These are phyloP conservation scores for Gonatopus flavifemur DNA, from an alignment of 1,140 invertebrate genomes.

Conservation along the genomic window DNA sequence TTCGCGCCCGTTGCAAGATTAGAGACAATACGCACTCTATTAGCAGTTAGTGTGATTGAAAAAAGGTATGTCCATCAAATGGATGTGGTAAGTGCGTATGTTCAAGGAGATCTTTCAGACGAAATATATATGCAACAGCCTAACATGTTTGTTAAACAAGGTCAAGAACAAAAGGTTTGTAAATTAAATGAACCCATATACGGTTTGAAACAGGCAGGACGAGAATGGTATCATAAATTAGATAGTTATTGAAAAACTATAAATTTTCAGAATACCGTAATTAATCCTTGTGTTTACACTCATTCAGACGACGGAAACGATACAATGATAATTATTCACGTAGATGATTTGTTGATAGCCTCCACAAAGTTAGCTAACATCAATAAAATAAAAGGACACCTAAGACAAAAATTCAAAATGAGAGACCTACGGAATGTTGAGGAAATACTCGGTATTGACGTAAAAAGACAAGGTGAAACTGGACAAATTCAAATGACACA, in stretches of 20 bases:
- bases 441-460: too few relatives aligned
- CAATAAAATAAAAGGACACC: too few relatives aligned
- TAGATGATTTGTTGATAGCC: too few relatives aligned
- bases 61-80: neutral
- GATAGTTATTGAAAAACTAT: neutral
- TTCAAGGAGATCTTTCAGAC: neutral
- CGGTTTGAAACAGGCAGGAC: neutral
- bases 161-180: neutral
- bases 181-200: neutral
- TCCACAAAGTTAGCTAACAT: too few relatives aligned
- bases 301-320: too few relatives aligned
- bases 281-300: conserved; percentile 2
- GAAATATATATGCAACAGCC: conserved; percentile 1
- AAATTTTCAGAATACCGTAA: neutral
- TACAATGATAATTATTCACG: too few relatives aligned
- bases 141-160: neutral
- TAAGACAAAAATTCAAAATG: too few relatives aligned
- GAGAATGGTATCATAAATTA: too few relatives aligned
- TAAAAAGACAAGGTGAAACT: too few relatives aligned
- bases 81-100: neutral
- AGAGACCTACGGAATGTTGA: too few relatives aligned
- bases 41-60: neutral
- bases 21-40: too few relatives aligned
- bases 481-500: too few relatives aligned
- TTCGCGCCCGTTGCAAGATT: neutral